Evolutionary conservation across 2,888 invertebrate species (phyloP).

Genomic region (Nymphalis c-album): DNA sequence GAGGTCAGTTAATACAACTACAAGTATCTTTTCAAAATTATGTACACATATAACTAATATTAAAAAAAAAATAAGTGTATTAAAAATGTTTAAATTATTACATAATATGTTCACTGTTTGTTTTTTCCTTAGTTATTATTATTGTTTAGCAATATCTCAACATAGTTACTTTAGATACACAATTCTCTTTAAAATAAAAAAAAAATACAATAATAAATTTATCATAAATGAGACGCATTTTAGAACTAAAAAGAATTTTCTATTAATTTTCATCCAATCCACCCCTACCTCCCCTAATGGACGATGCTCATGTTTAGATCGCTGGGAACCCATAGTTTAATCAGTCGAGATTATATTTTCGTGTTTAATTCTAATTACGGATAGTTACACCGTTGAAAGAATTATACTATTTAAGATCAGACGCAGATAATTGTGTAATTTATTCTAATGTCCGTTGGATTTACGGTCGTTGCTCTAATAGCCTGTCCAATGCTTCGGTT

Average conservation of each 20-base stretch:
- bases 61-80: neutral
- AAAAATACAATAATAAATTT: too few relatives aligned
- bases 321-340: slow-evolving; percentile 52
- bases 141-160: too few relatives aligned
- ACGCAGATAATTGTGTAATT: slow-evolving; percentile 38
- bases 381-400: slow-evolving; percentile 50
- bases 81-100: neutral
- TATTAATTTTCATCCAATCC: slow-evolving; percentile 16
- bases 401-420: slow-evolving; percentile 47
- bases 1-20: slow-evolving; percentile 23
- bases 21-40: neutral
- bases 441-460: slow-evolving; percentile 42
- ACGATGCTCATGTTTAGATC: slow-evolving; percentile 60
- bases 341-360: slow-evolving; percentile 51
- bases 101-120: too few relatives aligned
- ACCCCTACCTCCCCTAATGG: slow-evolving; percentile 50
- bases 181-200: too few relatives aligned
- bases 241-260: neutral
- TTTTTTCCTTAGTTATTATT: too few relatives aligned
- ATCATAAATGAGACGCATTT: neutral
- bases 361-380: slow-evolving; percentile 51
- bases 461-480: slow-evolving; percentile 40
- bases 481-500: slow-evolving; percentile 34
- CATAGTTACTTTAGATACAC: too few relatives aligned
- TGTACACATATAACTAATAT: too few relatives aligned